A percentile compares a stretch with the other conserved stretches of the same genome.
Conservation (phyloP, 2,797 vertebrate genomes). For the Acanthurus lineatus region DNA sequence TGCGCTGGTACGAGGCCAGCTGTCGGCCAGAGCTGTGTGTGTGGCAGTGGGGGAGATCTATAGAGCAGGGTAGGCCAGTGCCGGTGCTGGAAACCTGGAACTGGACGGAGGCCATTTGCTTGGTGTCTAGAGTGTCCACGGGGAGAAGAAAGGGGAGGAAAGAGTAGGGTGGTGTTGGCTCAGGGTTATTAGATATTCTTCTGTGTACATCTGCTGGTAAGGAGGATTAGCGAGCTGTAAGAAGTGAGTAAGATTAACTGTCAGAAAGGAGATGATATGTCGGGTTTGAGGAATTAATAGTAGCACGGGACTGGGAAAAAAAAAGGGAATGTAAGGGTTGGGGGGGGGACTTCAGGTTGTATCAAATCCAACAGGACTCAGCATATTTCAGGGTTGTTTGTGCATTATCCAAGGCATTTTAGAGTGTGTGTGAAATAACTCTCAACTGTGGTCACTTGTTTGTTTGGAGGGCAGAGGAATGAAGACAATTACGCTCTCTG, state of each 20-base stretch:
- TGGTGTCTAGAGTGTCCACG: conserved; percentile 76
- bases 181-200: conserved; percentile 57
- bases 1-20: conserved; percentile 84
- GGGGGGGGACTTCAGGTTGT: conserved; percentile 29
- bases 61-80: conserved; percentile 44
- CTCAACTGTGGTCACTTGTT: conserved; percentile 64
- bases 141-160: conserved; percentile 45
- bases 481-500: conserved; percentile 53
- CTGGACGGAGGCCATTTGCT: conserved; percentile 84
- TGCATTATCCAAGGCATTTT: conserved; percentile 54
- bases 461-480: conserved; percentile 69
- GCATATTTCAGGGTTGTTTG: conserved; percentile 58
- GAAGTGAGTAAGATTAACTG: conserved; percentile 51
- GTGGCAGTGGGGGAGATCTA: conserved; percentile 72
- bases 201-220: conserved; percentile 33
- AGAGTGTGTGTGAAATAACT: conserved; percentile 63
- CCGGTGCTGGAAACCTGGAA: conserved; percentile 62
- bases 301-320: conserved; percentile 37
- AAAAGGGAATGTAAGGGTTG: neutral
- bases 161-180: conserved; percentile 34
- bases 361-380: conserved; percentile 17
- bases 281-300: conserved; percentile 51
- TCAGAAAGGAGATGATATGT: conserved; percentile 47
- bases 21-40: conserved; percentile 84
- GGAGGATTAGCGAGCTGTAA: conserved; percentile 22